Percentiles rank a stretch among this genome's conserved stretches.
These are phyloP conservation scores for Galerucella pusilla DNA, from an alignment of 2,888 invertebrate species.

Conservation along the genomic window DNA sequence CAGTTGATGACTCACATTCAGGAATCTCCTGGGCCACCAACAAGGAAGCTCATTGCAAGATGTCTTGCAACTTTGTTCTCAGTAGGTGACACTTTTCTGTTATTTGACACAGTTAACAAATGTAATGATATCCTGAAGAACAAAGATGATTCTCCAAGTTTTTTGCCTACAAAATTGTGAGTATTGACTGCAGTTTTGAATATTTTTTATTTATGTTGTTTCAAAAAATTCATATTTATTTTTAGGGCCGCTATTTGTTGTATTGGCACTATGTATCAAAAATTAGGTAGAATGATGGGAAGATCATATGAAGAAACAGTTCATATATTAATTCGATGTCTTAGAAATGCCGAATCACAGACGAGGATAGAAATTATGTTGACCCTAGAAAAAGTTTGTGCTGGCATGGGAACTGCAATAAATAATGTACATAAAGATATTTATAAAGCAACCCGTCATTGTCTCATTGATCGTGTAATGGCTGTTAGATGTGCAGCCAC, in stretches of 20 bases:
- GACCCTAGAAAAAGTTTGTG: conserved; percentile 92
- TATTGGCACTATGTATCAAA: conserved; percentile 97
- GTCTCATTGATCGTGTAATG: conserved; percentile 91
- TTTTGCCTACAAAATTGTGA: conserved; percentile 94
- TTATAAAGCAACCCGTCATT: conserved; percentile 88
- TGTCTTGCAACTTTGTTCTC: conserved; percentile 95
- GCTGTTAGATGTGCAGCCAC: conserved; percentile 94
- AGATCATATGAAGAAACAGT: conserved; percentile 98
- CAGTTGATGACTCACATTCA: conserved; percentile 92
- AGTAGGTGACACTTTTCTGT: conserved; percentile 95
- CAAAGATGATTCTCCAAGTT: conserved; percentile 97
- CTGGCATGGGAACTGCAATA: conserved; percentile 95
- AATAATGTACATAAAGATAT: conserved; percentile 88
- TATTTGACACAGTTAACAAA: conserved; percentile 97
- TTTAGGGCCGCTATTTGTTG: conserved; percentile 94
- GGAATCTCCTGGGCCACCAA: conserved; percentile 93
- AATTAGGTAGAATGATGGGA: conserved; percentile 98
- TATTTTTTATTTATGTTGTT: not conserved
- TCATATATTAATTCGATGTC: conserved; percentile 86
- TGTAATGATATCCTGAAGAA: conserved; percentile 97
- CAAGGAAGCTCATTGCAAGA: conserved; percentile 88
- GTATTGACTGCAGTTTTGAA: conserved; percentile 55
- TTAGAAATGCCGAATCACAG: conserved; percentile 95
- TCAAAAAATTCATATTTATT: conserved; percentile 38
- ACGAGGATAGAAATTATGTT: conserved; percentile 97